phyloP scores from a whole-genome alignment of 2,888 invertebrate species.

The Drosophila melanosoma region DNA sequence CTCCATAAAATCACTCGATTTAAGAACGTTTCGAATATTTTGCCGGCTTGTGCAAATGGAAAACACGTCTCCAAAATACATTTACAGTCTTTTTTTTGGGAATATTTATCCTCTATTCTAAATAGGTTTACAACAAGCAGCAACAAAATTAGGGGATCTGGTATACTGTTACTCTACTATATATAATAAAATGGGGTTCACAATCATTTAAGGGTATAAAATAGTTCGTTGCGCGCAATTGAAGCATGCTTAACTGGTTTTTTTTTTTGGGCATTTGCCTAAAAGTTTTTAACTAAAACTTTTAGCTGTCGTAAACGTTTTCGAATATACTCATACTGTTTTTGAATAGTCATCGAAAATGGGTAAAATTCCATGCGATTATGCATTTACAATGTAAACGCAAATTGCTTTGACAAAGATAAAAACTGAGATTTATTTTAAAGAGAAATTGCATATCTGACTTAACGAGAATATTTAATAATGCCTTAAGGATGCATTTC shows the following conservation, averaged over 20 bases:
- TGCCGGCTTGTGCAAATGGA: conserved; percentile 32
- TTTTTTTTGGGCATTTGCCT: neutral
- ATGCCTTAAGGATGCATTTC: neutral
- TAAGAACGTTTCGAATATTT: conserved; percentile 38
- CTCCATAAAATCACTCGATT: conserved; percentile 15
- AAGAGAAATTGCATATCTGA: neutral
- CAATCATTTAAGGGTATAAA: neutral
- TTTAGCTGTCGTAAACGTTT: conserved; percentile 56
- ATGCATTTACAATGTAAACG: neutral
- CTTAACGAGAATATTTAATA: neutral
- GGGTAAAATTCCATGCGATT: conserved; percentile 14
- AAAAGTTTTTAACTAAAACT: conserved; percentile 33
- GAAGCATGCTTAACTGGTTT: neutral
- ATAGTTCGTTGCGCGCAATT: neutral
- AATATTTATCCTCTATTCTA: neutral
- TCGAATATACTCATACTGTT: conserved; percentile 32
- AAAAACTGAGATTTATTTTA: neutral
- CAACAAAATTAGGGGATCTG: neutral
- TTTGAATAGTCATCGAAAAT: conserved; percentile 21
- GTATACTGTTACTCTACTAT: neutral
- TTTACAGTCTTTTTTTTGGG: conserved; percentile 15
- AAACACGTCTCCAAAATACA: conserved; percentile 37
- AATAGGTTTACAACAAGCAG: neutral
- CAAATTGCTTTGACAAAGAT: neutral
- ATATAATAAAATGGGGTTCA: no score